Evolutionary conservation across 2,797 vertebrate genomes (phyloP).

Genomic region (Atherinosoma microstoma): DNA sequence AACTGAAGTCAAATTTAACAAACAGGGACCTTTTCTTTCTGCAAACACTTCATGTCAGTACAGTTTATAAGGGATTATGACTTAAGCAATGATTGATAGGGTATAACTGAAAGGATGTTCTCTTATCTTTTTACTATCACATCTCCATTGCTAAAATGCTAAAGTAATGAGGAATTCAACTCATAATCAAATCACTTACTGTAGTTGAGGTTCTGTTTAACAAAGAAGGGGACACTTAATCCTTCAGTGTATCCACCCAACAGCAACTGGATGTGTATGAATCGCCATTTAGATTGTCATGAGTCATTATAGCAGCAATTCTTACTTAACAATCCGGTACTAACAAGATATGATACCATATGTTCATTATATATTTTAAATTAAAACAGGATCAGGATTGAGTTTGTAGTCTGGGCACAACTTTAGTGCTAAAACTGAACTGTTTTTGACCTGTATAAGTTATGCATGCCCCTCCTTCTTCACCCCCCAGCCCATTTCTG

Average conservation of each 20-base stretch:
- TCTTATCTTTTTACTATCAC: background rate
- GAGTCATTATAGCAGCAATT: background rate
- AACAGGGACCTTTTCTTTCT: background rate
- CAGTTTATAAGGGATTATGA: background rate
- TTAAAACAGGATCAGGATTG: background rate
- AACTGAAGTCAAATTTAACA: background rate
- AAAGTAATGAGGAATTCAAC: background rate
- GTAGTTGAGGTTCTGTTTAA: background rate
- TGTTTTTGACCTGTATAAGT: conserved; percentile 18
- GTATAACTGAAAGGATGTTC: background rate
- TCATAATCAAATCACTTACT: background rate
- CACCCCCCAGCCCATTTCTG: conserved; percentile 17
- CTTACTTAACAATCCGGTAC: background rate
- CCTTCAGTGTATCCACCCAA: background rate
- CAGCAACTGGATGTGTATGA: background rate
- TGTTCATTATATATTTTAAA: background rate
- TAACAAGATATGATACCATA: background rate
- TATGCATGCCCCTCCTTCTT: conserved; percentile 4
- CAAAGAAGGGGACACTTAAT: background rate
- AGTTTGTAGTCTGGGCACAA: background rate
- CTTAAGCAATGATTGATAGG: background rate
- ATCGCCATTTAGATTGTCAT: background rate
- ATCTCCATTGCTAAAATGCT: background rate
- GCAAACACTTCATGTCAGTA: background rate
- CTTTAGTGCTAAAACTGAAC: conserved; percentile 12